Conservation (phyloP, 2,113 vertebrate genomes). For the Pithys albifrons region DNA sequence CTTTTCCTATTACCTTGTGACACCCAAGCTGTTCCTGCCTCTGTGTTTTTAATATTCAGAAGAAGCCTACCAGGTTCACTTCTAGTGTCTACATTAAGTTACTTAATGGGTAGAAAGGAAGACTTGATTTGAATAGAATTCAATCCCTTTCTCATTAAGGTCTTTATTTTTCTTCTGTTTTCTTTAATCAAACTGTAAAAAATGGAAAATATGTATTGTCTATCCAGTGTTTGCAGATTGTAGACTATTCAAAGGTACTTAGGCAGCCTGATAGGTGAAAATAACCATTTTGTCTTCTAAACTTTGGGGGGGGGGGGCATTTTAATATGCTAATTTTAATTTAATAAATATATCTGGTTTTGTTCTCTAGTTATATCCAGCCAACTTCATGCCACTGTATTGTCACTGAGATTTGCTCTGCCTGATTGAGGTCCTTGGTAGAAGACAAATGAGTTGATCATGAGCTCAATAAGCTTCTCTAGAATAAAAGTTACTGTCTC, state of each 20-base stretch:
- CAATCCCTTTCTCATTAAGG: not conserved
- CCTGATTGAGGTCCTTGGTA: not conserved
- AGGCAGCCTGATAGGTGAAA: not conserved
- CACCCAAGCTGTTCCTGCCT: not conserved
- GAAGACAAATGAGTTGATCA: not conserved
- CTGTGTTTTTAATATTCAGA: not conserved
- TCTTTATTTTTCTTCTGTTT: not conserved
- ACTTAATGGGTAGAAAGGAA: not conserved
- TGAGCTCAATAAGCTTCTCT: not conserved
- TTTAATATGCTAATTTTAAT: not conserved
- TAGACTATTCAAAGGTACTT: not conserved
- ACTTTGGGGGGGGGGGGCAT: fast-evolving
- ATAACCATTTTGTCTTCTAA: not conserved
- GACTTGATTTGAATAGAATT: not conserved
- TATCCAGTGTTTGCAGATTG: not conserved
- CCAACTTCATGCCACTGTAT: not conserved
- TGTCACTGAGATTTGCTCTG: not conserved
- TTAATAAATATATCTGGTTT: not conserved
- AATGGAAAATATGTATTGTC: not conserved
- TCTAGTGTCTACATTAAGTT: not conserved
- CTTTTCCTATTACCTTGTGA: not conserved
- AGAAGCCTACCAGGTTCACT: not conserved
- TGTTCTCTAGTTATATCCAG: not conserved
- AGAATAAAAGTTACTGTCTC: not conserved
- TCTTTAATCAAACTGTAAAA: not conserved